Evolutionary conservation across 1,140 invertebrate species (phyloP).

Genomic region (Orchesella cincta): DNA sequence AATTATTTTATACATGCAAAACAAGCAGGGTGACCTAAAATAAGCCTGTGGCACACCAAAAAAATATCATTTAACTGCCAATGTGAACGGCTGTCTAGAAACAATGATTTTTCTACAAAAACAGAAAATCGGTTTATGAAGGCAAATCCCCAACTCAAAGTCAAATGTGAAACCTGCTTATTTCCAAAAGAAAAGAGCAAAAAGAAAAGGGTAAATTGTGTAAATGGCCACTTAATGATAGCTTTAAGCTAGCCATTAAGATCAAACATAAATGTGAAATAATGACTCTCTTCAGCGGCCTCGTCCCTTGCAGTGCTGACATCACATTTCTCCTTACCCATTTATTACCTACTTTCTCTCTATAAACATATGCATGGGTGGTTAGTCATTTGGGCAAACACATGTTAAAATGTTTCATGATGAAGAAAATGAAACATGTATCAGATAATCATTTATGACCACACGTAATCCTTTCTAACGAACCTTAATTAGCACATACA

Average conservation of each 20-base stretch:
- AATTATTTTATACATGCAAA: no score
- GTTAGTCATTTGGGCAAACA: not conserved
- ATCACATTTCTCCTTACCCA: not conserved
- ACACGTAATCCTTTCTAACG: not conserved
- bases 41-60: no score
- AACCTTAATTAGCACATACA: no score
- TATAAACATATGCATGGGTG: no score
- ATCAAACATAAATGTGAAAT: conserved; percentile 9
- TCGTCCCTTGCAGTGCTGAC: not conserved
- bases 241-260: conserved; percentile 16
- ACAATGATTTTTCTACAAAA: no score
- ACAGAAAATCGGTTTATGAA: no score
- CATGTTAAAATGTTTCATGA: not conserved
- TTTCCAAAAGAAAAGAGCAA: not conserved
- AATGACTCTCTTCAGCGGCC: conserved; percentile 5
- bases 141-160: no score
- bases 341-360: not conserved
- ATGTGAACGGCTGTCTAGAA: no score
- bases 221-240: conserved; percentile 17
- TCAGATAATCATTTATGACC: no score
- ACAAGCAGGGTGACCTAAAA: no score
- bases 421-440: not conserved
- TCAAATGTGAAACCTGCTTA: no score
- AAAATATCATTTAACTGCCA: no score
- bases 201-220: not conserved